Evolutionary conservation across 2,113 vertebrate species (phyloP).

Genomic region (Sinocyclocheilus rhinocerous): DNA sequence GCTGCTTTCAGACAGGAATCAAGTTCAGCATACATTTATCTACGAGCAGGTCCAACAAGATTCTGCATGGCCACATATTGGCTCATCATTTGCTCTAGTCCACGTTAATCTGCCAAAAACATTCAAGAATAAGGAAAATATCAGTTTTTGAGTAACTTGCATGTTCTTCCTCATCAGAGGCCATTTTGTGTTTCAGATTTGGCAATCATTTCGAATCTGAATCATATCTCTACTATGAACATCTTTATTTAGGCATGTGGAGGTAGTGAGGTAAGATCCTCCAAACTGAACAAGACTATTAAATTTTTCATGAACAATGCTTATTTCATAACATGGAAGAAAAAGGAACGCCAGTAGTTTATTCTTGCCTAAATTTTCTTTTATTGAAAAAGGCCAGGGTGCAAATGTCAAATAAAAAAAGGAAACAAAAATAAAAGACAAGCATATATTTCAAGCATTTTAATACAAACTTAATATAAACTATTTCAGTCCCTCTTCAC

Average conservation of each 20-base stretch:
- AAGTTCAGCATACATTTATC: neutral
- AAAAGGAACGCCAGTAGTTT: slow-evolving; percentile 1
- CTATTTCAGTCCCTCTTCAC: slow-evolving; percentile 99
- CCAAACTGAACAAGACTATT: too few relatives aligned
- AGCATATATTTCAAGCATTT: slow-evolving; percentile 87
- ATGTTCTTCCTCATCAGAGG: neutral
- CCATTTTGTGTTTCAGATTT: neutral
- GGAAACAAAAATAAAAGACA: slow-evolving; percentile 63
- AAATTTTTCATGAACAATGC: neutral
- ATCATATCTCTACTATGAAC: neutral
- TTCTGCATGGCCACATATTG: neutral
- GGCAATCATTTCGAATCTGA: neutral
- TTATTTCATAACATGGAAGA: neutral
- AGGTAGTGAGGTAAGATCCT: too few relatives aligned
- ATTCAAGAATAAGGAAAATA: neutral
- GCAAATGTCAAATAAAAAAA: slow-evolving; percentile 86
- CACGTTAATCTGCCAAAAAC: neutral
- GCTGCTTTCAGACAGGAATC: neutral
- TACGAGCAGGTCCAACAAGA: neutral
- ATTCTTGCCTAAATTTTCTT: slow-evolving; percentile 77
- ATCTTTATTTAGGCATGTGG: neutral
- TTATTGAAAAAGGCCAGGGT: slow-evolving; percentile 85
- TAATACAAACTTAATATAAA: slow-evolving; percentile 99
- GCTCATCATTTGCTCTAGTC: neutral
- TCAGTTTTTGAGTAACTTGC: neutral